phyloP scores from a whole-genome alignment of 2,113 vertebrate species.

The Motacilla tschutschensis region DNA sequence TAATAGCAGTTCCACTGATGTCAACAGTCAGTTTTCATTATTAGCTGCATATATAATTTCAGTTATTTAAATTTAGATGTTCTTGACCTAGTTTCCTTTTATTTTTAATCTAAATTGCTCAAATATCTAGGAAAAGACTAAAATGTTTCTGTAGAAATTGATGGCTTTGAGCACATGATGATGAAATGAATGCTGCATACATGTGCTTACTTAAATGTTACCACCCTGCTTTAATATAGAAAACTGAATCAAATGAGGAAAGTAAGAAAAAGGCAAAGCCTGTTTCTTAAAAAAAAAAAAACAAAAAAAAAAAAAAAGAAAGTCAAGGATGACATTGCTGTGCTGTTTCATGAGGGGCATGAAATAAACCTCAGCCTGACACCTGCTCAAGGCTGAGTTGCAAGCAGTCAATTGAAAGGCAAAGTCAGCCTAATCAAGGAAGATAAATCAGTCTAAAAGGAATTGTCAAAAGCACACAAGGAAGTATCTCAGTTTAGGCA shows the following conservation, averaged over 20 bases:
- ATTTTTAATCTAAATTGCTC: neutral
- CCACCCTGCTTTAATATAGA: neutral
- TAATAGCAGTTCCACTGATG: neutral
- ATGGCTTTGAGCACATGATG: neutral
- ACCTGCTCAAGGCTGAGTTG: neutral
- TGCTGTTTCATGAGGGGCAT: neutral
- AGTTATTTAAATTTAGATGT: neutral
- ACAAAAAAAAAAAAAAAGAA: neutral
- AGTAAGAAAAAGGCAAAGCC: neutral
- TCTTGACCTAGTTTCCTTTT: conserved; percentile 1
- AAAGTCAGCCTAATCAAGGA: neutral
- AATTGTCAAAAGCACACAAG: neutral
- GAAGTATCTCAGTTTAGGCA: neutral
- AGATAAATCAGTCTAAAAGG: neutral
- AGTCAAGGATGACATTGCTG: neutral
- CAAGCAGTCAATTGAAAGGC: neutral
- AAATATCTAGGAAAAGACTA: neutral
- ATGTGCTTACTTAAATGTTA: neutral
- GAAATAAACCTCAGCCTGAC: neutral
- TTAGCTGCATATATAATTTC: neutral
- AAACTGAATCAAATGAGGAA: neutral
- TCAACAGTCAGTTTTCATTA: neutral
- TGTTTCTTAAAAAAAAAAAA: neutral
- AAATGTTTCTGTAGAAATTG: neutral
- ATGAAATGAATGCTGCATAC: neutral